These are phyloP conservation scores for Puntigrus tetrazona DNA, from an alignment of 2,113 vertebrate species.

Conservation along the genomic window DNA sequence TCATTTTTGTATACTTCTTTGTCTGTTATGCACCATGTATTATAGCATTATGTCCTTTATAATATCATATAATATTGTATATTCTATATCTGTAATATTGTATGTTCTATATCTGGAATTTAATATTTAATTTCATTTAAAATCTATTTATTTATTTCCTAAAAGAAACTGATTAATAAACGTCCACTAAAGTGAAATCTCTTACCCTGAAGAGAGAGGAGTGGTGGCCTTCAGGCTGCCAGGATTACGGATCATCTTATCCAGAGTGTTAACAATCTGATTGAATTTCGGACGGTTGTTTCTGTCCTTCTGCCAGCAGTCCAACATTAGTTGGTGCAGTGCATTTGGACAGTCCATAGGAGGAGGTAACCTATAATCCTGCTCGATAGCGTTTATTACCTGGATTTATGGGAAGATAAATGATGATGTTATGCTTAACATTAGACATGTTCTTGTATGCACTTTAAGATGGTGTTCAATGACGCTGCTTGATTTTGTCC, in stretches of 20 bases:
- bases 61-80: too few species aligned
- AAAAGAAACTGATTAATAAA: too few species aligned
- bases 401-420: constrained; percentile 54
- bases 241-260: constrained; percentile 97
- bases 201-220: constrained; percentile 89
- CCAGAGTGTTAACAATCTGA: constrained; percentile 92
- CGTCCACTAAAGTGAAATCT: too few species aligned
- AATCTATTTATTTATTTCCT: too few species aligned
- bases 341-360: constrained; percentile 95
- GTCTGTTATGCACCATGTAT: too few species aligned
- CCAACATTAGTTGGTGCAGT: constrained; percentile 94
- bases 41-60: too few species aligned
- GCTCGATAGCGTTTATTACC: constrained; percentile 97
- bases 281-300: constrained; percentile 93
- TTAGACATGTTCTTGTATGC: background rate
- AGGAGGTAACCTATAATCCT: constrained; percentile 91
- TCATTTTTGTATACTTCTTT: too few species aligned
- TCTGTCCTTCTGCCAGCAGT: constrained; percentile 97
- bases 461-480: background rate
- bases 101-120: too few species aligned
- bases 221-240: constrained; percentile 92
- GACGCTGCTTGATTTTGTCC: constrained; percentile 6
- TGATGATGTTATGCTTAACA: background rate
- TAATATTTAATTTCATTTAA: too few species aligned
- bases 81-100: too few species aligned